Evolutionary conservation across 2,888 invertebrate genomes (phyloP).

Genomic region (Drosophila aldrichi): DNA sequence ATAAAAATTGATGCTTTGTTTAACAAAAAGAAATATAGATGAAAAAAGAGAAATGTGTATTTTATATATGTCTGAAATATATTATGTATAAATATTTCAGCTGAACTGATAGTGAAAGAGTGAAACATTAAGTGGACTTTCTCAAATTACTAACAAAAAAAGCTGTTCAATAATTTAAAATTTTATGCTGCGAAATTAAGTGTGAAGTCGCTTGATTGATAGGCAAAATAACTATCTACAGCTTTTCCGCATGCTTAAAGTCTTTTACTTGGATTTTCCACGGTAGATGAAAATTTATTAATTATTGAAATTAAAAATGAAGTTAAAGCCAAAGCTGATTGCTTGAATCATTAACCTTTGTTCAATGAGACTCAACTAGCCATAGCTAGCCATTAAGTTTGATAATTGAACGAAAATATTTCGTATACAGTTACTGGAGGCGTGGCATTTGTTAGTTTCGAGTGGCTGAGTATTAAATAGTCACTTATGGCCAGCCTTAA

Average conservation of each 20-base stretch:
- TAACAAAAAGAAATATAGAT: conserved; percentile 14
- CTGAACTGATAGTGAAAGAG: neutral
- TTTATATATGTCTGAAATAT: no score
- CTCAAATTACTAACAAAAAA: neutral
- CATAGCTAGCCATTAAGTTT: neutral
- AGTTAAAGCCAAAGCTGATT: neutral
- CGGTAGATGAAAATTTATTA: neutral
- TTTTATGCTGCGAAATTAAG: neutral
- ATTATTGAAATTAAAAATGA: neutral
- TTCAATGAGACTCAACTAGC: neutral
- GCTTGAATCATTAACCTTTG: neutral
- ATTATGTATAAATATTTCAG: no score
- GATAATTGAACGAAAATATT: neutral
- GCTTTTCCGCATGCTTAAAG: conserved; percentile 1
- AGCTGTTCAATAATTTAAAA: neutral
- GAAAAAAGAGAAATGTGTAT: conserved; percentile 13
- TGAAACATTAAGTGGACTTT: neutral
- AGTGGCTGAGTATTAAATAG: neutral
- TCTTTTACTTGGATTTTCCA: neutral
- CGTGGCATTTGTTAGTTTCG: neutral
- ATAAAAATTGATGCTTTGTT: conserved; percentile 21
- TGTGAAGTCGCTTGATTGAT: neutral
- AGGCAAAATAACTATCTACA: neutral
- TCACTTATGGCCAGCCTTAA: no score
- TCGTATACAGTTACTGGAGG: neutral